These are phyloP conservation scores for Charina bottae DNA, from an alignment of 2,113 vertebrate genomes.

Conservation along the genomic window DNA sequence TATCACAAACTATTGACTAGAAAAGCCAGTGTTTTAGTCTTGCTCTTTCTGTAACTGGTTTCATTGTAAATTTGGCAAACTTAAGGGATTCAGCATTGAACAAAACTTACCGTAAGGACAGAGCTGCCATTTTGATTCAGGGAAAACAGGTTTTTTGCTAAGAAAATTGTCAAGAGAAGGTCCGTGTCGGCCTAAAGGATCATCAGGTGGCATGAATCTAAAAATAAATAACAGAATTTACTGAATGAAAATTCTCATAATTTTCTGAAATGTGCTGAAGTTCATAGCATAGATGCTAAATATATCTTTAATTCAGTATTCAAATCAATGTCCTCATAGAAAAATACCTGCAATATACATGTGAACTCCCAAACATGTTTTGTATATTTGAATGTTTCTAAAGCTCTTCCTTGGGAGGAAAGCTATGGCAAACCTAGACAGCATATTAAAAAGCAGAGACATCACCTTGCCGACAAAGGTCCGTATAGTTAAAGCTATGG, in stretches of 20 bases:
- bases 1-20: background rate
- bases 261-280: background rate
- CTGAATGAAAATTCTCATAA: background rate
- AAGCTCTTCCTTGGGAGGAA: no score
- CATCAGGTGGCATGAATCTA: conserved; percentile 96
- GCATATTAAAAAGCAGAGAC: no score
- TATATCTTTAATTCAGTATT: background rate
- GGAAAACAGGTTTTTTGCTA: conserved; percentile 75
- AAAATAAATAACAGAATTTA: conserved; percentile 33
- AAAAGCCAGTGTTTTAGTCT: background rate
- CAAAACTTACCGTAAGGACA: conserved; percentile 86
- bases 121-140: conserved; percentile 79
- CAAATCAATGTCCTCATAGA: background rate
- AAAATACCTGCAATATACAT: background rate
- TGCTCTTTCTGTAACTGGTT: background rate
- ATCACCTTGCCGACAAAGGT: no score
- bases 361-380: background rate
- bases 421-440: no score
- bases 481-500: no score
- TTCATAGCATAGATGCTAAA: background rate
- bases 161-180: conserved; percentile 87
- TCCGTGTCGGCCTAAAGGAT: conserved; percentile 86
- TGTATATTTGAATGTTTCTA: background rate
- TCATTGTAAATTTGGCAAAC: background rate
- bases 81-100: background rate